Evolutionary conservation across 2,797 vertebrate species (phyloP), one percentile per base, ranked within the genome.

Genomic region (Avahi laniger): DNA sequence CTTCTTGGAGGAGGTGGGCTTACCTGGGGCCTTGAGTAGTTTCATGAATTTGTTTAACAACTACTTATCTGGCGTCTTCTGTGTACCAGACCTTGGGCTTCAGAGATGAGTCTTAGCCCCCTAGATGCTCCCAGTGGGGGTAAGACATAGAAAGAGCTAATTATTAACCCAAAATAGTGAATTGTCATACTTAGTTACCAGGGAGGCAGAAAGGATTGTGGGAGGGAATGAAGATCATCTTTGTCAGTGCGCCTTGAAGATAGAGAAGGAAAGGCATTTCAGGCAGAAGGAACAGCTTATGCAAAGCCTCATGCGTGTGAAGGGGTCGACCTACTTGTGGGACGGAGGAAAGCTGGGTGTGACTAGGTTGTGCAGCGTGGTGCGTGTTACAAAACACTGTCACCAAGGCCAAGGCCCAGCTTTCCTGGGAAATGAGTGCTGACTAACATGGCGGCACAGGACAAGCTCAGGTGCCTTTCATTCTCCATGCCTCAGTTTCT

Each of bases 1-100:
- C 94, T 95, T 97, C 94, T 69, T 75, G 92, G 20, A 93, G 54
- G 69, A 94, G 41, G 85, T 22, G 48, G 82, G 28, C 79, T 94
- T 57, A 17, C 38, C 38, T 81, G 57, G 38, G 38, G 33, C 63
- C 79, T 89, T 35, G 73, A 88, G 80, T 54, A 14, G 43, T 69
- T 65, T 38, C 52, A 35, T 13, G 38, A 41, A 26, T 81, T 67
- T 75, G 79, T 59, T 83, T 24, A 86, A 38, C 75, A 69, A 6
- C 50, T 38, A 26, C 24, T 54, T 65, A 28, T 14, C 33, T n/a
- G 61, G 38, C 41, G 41, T 85, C 18, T 86, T 59, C 22, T 48
- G 1, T 33, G 22, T 65, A 54, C 17, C 22, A 48, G 73, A 35
- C 18, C 48, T 85, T 48, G 24, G 52, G 18, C 93, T 28, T n/a